These are phyloP conservation scores for Paradisaea rubra DNA, from an alignment of 2,113 vertebrate species.

Conservation along the genomic window DNA sequence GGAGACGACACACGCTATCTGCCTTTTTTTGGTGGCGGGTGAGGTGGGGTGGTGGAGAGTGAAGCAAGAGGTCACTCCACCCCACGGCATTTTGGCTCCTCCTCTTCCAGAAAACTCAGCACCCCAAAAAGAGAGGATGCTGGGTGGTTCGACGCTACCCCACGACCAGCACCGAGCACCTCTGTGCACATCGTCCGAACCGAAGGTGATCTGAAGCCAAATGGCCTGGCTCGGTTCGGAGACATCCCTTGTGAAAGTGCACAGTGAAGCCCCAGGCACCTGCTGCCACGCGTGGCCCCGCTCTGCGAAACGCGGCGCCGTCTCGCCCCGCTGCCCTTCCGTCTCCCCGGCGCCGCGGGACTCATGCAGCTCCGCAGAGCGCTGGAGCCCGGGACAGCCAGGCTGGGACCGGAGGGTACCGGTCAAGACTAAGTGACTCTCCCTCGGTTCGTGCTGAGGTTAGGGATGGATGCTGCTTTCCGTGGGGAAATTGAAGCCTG, in stretches of 20 bases:
- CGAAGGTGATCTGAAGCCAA: neutral
- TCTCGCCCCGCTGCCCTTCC: neutral
- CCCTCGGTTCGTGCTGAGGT: rapidly evolving
- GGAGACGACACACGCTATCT: neutral
- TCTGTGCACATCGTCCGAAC: neutral
- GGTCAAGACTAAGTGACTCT: neutral
- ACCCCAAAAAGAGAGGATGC: neutral
- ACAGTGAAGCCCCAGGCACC: neutral
- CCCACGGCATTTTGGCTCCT: neutral
- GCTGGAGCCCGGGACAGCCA: rapidly evolving
- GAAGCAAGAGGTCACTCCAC: neutral
- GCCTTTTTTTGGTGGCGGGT: neutral
- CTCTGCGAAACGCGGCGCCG: rapidly evolving
- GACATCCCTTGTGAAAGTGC: neutral
- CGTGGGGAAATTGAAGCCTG: neutral
- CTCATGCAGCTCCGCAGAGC: neutral
- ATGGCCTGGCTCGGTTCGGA: rapidly evolving
- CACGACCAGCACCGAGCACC: no score
- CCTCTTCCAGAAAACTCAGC: neutral
- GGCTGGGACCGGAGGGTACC: rapidly evolving
- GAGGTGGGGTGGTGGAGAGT: neutral
- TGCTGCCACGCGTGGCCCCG: neutral
- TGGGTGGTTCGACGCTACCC: neutral
- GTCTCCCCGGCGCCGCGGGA: rapidly evolving
- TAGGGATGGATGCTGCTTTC: neutral